Base-by-base conservation (phyloP, 2,797 vertebrate genomes). In the Pangasius macronema region DNA sequence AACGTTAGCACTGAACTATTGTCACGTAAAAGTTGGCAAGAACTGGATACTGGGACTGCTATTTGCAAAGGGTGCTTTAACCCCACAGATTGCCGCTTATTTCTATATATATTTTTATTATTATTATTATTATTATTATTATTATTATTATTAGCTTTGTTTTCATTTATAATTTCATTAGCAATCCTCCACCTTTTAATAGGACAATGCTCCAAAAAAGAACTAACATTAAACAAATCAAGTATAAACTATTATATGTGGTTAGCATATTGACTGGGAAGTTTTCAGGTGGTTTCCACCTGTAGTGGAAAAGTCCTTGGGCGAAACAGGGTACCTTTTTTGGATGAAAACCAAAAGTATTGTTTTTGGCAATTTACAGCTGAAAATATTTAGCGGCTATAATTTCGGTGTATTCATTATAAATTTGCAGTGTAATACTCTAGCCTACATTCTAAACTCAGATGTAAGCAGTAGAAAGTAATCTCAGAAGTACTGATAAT, bases 401-500 rank as follows among this genome's bases (percentile, higher is more conserved):
- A 73, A 46, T 73, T 5, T 73, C 22, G 24, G 27, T 51, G 46
- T 30, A 53, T 55, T 53, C 13, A 77, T 77, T 33, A 77, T 33
- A 53, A 59, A 10, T 3, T 2, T 82, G 24, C 39, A 30, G 1
- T 63, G 16, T 65, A 63, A 46, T 46, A 18, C 57, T 61, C 20
- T 13, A 63, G 80, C 24, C 68, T 72, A 9, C 49, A 18, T 67
- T 67, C 65, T 18, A 14, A 61, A 30, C 36, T 13, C 59, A 65
- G 33, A 33, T 67, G 36, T 72, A 82, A 39, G 67, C 72, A 24
- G 20, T 53, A 55, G 65, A 83, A 84, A n/a, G 36, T 81, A 59
- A 59, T 87, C 68, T 67, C 8, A 30, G 72, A 59, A 11, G 10
- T 82, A 36, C 59, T 75, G 55, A 57, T 82, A 53, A 82, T 83